phyloP scores from a whole-genome alignment of 2,797 vertebrate genomes.

The Acanthurus leucopareius region DNA sequence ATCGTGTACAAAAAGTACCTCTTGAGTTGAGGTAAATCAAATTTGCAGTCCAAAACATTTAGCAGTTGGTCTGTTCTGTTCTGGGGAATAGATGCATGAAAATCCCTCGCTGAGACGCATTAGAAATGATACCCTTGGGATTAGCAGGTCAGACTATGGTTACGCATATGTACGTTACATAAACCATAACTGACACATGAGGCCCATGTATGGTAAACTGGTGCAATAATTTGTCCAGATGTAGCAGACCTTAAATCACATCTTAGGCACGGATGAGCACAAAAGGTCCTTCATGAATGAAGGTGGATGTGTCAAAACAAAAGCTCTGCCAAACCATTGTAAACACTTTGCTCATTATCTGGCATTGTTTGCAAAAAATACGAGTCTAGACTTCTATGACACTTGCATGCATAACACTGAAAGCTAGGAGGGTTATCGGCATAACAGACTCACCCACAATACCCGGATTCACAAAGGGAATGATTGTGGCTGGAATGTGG shows the following conservation, averaged over 20 bases:
- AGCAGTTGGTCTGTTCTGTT: conserved; percentile 33
- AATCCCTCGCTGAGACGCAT: conserved; percentile 62
- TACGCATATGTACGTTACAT: conserved; percentile 67
- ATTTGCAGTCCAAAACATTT: conserved; percentile 46
- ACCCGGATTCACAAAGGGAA: conserved; percentile 83
- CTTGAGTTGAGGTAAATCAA: conserved; percentile 48
- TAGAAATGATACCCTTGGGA: conserved; percentile 65
- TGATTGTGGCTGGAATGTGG: conserved; percentile 86
- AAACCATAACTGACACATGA: conserved; percentile 75
- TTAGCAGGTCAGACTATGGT: conserved; percentile 68
- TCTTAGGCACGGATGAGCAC: conserved; percentile 68
- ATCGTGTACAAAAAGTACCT: conserved; percentile 18
- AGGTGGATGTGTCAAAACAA: conserved; percentile 75
- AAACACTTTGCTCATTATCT: conserved; percentile 79
- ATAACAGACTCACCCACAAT: conserved; percentile 86
- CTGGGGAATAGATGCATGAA: conserved; percentile 43
- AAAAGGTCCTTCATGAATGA: conserved; percentile 67
- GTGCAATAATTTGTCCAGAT: conserved; percentile 77
- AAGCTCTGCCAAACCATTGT: conserved; percentile 69
- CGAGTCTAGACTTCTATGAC: conserved; percentile 91
- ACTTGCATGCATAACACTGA: conserved; percentile 92
- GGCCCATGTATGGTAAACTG: conserved; percentile 67
- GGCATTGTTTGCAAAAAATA: conserved; percentile 84
- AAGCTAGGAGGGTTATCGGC: conserved; percentile 85
- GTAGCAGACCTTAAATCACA: conserved; percentile 74